Percentiles rank a stretch among this genome's conserved stretches.
Evolutionary conservation across 2,113 vertebrate species (phyloP).

Genomic region (Macrotis lagotis): DNA sequence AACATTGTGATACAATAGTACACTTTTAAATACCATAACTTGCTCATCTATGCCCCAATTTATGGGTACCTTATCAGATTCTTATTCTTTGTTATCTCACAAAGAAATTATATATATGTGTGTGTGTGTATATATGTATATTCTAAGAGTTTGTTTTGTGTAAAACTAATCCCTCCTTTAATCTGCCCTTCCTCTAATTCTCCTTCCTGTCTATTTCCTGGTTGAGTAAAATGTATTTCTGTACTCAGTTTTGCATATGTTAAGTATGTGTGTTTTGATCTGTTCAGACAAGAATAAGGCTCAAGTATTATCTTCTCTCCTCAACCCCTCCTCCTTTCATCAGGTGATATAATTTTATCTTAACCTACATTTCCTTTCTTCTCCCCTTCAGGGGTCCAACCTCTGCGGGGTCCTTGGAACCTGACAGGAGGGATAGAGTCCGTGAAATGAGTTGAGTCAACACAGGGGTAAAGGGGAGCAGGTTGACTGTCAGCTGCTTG

Average conservation of each 20-base stretch:
- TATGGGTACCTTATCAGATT: neutral
- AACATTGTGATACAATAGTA: neutral
- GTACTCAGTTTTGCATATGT: neutral
- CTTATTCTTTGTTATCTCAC: neutral
- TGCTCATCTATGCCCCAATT: neutral
- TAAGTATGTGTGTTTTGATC: neutral
- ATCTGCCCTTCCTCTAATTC: neutral
- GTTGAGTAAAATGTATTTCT: neutral
- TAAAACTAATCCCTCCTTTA: neutral
- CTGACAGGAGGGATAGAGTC: too few species aligned
- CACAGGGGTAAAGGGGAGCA: too few species aligned
- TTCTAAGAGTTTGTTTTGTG: neutral
- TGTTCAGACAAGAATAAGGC: neutral
- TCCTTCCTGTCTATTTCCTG: neutral
- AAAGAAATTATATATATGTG: neutral
- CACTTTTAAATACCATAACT: neutral
- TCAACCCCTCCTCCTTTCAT: neutral
- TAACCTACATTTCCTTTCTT: neutral
- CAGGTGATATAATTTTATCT: neutral
- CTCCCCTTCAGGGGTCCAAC: too few species aligned
- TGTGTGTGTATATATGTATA: too few species aligned
- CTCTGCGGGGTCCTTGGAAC: too few species aligned
- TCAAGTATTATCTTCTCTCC: neutral
- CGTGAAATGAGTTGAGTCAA: too few species aligned
- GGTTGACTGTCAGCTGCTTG: too few species aligned